A percentile compares a stretch with the other conserved stretches of the same genome.
These are phyloP conservation scores for Orchesella cincta DNA, from an alignment of 1,140 invertebrate species.

Conservation along the genomic window DNA sequence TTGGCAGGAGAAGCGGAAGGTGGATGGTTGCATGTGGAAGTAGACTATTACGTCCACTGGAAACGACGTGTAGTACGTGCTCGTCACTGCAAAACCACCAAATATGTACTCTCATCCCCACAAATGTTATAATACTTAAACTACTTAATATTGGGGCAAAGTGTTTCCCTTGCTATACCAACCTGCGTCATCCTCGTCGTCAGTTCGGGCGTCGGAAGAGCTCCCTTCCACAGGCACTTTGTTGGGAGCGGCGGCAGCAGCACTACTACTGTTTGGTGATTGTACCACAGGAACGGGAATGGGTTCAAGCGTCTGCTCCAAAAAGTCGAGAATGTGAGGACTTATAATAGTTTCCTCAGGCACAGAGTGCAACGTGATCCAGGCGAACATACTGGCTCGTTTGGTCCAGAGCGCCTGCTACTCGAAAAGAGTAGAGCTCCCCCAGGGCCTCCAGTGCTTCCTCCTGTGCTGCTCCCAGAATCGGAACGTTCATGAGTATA, in stretches of 20 bases:
- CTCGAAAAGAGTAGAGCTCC: not conserved
- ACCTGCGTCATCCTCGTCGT: slow-evolving; percentile 13
- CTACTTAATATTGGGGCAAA: not conserved
- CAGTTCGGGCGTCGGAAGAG: not conserved
- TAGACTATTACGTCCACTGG: slow-evolving; percentile 98
- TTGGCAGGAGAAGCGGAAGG: slow-evolving; percentile 91
- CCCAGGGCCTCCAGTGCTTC: slow-evolving; percentile 16
- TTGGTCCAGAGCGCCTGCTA: slow-evolving; percentile 65
- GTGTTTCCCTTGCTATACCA: not conserved
- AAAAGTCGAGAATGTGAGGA: slow-evolving; percentile 89
- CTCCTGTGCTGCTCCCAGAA: slow-evolving; percentile 44
- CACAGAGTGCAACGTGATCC: slow-evolving; percentile 92
- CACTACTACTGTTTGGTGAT: slow-evolving; percentile 38
- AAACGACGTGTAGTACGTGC: slow-evolving; percentile 77
- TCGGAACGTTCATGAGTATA: slow-evolving; percentile 45
- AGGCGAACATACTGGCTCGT: slow-evolving; percentile 89
- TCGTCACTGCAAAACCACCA: slow-evolving; percentile 46
- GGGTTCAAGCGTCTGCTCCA: slow-evolving; percentile 91
- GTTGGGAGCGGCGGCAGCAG: not conserved
- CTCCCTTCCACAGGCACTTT: not conserved
- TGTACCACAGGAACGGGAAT: slow-evolving; percentile 67
- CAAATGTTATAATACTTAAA: not conserved
- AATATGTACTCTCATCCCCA: slow-evolving; percentile 36
- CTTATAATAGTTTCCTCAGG: slow-evolving; percentile 94
- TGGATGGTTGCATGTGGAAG: slow-evolving; percentile 96